Evolutionary conservation across 2,888 invertebrate species (phyloP).

Genomic region (Proisotoma minuta): DNA sequence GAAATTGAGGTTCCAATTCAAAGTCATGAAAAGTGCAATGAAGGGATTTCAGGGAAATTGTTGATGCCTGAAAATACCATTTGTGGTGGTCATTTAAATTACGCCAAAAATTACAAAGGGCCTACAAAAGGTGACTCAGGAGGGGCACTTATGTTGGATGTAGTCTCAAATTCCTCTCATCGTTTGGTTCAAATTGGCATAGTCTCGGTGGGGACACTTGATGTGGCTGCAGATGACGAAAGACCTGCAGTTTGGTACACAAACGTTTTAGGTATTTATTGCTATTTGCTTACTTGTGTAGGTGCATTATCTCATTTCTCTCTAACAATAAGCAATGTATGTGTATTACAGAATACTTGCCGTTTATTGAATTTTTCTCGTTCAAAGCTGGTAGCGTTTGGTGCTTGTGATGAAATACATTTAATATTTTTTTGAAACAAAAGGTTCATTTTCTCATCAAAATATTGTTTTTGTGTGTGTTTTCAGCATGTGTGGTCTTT

Average conservation of each 20-base stretch:
- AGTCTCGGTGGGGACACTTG: not conserved
- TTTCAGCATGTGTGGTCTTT: too few species aligned
- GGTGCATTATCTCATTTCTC: conserved; percentile 10
- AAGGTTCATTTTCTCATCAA: too few species aligned
- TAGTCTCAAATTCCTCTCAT: not conserved
- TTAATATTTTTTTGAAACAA: too few species aligned
- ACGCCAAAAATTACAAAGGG: conserved; percentile 7
- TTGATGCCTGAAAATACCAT: not conserved
- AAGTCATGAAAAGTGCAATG: conserved; percentile 3
- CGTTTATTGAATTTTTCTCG: not conserved
- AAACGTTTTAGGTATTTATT: conserved; percentile 6
- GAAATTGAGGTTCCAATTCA: conserved; percentile 12
- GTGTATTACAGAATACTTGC: not conserved
- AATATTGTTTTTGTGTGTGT: too few species aligned
- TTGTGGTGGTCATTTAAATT: conserved; percentile 17
- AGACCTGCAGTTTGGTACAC: not conserved
- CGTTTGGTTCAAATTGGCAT: not conserved
- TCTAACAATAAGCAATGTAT: not conserved
- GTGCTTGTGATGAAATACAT: not conserved
- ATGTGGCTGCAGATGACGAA: not conserved
- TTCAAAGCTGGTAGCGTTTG: not conserved
- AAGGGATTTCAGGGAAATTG: not conserved
- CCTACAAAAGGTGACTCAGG: conserved; percentile 19
- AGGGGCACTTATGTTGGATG: not conserved
- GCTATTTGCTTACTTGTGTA: too few species aligned